These are phyloP conservation scores for Imbricaverruca yamaguchii DNA, from an alignment of 2,888 invertebrate species.

Conservation along the genomic window DNA sequence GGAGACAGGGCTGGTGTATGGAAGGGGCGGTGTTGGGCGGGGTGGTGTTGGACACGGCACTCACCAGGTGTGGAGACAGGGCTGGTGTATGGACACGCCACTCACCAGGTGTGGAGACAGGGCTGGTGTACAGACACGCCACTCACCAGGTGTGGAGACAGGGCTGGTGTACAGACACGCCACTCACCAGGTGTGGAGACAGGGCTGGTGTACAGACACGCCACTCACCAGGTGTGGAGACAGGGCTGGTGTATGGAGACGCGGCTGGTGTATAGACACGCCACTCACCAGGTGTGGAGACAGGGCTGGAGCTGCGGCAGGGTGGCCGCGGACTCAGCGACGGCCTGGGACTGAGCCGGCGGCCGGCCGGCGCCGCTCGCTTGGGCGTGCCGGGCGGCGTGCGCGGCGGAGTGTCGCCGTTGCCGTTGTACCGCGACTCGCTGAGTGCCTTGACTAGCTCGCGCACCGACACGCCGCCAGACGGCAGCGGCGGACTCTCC, in stretches of 20 bases:
- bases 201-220: too few relatives aligned
- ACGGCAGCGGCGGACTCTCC: constrained; percentile 28
- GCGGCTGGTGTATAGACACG: too few relatives aligned
- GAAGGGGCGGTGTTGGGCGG: too few relatives aligned
- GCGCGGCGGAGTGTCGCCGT: constrained; percentile 62
- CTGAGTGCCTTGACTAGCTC: constrained; percentile 66
- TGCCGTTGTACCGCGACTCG: constrained; percentile 68
- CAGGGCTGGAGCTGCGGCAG: constrained; percentile 34
- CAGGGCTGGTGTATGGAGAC: too few relatives aligned
- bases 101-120: too few relatives aligned
- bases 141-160: too few relatives aligned
- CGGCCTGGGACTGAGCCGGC: background rate
- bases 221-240: too few relatives aligned
- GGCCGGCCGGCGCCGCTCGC: constrained; percentile 25
- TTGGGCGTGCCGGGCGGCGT: constrained; percentile 47
- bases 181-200: too few relatives aligned
- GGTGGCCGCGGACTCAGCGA: background rate
- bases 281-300: constrained; percentile 33
- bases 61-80: background rate
- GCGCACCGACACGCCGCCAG: constrained; percentile 59
- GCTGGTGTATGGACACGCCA: too few relatives aligned
- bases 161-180: too few relatives aligned
- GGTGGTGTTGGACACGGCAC: background rate
- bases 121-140: too few relatives aligned
- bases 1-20: too few relatives aligned